Conservation (phyloP, 2,113 vertebrate species). For the Leptocoma aspasia region DNA sequence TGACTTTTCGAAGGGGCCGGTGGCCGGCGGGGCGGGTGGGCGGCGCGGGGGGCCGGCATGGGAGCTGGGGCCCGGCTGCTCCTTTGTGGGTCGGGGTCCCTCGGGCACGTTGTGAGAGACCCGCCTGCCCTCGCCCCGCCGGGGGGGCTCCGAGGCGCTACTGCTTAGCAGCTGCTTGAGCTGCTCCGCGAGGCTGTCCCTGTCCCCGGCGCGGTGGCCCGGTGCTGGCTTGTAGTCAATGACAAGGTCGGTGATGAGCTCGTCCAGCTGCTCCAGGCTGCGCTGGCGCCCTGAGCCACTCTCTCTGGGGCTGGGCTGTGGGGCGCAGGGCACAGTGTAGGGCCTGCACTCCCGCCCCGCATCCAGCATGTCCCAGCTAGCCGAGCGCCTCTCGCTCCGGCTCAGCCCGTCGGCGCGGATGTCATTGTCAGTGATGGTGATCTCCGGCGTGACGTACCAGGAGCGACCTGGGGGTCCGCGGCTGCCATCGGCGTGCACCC, state of each 20-base stretch:
- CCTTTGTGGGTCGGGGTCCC: constrained; percentile 69
- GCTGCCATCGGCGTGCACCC: constrained; percentile 72
- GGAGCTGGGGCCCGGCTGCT: constrained; percentile 81
- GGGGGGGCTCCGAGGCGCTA: constrained; percentile 57
- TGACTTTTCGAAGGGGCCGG: constrained; percentile 10
- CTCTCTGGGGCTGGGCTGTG: constrained; percentile 63
- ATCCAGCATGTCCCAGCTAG: constrained; percentile 78
- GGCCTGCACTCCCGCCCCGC: constrained; percentile 25
- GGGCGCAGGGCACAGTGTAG: neutral
- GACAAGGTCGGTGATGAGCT: constrained; percentile 91
- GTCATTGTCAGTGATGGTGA: constrained; percentile 97
- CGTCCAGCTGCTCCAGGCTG: constrained; percentile 92
- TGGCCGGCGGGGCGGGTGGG: neutral
- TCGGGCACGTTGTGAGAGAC: neutral
- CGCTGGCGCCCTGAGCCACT: constrained; percentile 80
- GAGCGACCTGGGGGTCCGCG: constrained; percentile 72
- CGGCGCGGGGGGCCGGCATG: constrained; percentile 65
- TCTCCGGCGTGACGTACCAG: constrained; percentile 94
- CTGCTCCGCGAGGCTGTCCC: constrained; percentile 79
- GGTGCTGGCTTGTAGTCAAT: constrained; percentile 88
- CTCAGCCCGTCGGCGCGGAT: constrained; percentile 75
- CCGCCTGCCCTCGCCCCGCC: constrained; percentile 55
- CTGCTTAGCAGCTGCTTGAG: constrained; percentile 83
- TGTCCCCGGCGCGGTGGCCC: constrained; percentile 65
- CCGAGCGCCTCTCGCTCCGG: constrained; percentile 73